Evolutionary conservation across 2,888 invertebrate species (phyloP), one percentile per base, ranked within the genome.

Genomic region (Gerris lacustris): DNA sequence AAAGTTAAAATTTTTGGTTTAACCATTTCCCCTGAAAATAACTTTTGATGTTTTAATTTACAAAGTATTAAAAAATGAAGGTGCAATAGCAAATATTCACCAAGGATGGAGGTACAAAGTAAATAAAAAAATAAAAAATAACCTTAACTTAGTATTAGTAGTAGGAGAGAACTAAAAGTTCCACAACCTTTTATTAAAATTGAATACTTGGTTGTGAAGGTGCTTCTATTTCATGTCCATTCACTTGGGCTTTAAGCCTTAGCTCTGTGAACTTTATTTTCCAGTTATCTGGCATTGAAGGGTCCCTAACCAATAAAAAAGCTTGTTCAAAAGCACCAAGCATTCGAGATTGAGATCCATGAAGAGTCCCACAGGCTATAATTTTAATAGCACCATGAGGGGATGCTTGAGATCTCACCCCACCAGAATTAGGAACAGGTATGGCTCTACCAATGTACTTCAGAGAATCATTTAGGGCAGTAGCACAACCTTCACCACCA

Each of bases 241-340:
- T 55, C 1, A 15, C 9, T 5, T 55, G 55, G 15, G 55, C 55
- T 55, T 55, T 55, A 55, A 55, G 9, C 5, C 55, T 9, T 55
- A 55, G 15, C 55, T 84, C 81, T 7, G 83, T 82, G n/a, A 81
- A 83, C 78, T 87, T 88, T 43, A 88, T 84, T 79, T 87, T 88
- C 86, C 87, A 89, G 77, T 86, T 87, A 77, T 87, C 86, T n/a
- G 83, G 81, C 45, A 81, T 79, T 68, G 80, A 82, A 0, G 88
- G 87, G 78, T 88, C 88, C 73, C 85, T 82, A 43, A 86, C 80
- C 63, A 89, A 79, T 2, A 85, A 85, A 80, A 88, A 88, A 66
- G 83, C 80, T 76, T 87, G 86, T 77, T 88, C 87, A 78, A 88
- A 89, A 45, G 87, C 80, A 2, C 88, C 89, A 0, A 85, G 82